phyloP scores from a whole-genome alignment of 92 coral and sea anemone species.

The Epizoanthus ramosus region DNA sequence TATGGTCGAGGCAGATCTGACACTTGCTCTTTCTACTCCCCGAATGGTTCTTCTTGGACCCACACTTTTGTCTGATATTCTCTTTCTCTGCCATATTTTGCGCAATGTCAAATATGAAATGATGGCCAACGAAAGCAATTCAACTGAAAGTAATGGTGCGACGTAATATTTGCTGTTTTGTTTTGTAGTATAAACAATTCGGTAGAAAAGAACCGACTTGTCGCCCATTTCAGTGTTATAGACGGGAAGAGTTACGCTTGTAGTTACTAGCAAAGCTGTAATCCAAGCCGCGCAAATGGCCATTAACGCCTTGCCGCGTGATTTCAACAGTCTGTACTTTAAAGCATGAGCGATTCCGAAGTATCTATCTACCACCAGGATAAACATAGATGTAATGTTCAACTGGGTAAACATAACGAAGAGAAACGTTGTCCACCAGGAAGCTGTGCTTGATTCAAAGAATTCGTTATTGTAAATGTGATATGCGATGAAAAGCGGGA shows the following conservation, averaged over 20 bases:
- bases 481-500: not conserved
- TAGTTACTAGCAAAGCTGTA: not conserved
- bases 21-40: not conserved
- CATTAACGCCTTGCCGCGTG: not conserved
- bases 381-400: not conserved
- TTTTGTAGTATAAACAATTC: not conserved
- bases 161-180: not conserved
- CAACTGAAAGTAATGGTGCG: not conserved
- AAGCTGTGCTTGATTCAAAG: not conserved
- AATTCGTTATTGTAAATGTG: not conserved
- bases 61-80: not conserved
- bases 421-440: not conserved
- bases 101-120: not conserved
- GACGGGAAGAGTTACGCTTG: not conserved
- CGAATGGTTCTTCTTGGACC: too few relatives aligned
- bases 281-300: too few relatives aligned
- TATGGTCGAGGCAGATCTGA: not conserved
- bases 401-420: not conserved
- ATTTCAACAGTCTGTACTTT: not conserved
- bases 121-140: not conserved
- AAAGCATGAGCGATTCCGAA: not conserved
- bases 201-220: not conserved
- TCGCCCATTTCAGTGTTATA: slow-evolving; percentile 1
- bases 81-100: not conserved
- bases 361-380: not conserved